Percentiles rank a stretch among this genome's conserved stretches.
Evolutionary conservation across 1,140 invertebrate genomes (phyloP).

Genomic region (Ephestia elutella): DNA sequence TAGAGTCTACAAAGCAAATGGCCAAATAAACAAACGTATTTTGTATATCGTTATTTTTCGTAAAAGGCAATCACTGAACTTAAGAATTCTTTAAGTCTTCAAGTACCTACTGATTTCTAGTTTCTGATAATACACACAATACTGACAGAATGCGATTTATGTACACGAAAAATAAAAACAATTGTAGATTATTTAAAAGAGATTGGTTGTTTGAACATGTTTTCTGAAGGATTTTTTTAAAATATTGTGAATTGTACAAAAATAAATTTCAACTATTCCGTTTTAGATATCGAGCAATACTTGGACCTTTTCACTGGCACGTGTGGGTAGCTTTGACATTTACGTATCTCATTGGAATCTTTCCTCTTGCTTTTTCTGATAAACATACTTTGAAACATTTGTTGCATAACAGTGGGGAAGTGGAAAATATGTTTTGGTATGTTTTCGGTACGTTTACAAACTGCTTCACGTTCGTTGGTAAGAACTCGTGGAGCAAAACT

Average conservation of each 20-base stretch:
- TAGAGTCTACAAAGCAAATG: not conserved
- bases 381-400: constrained; percentile 78
- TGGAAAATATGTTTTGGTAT: constrained; percentile 87
- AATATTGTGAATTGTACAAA: too few relatives aligned
- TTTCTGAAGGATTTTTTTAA: too few relatives aligned
- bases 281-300: constrained; percentile 83
- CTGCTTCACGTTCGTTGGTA: constrained; percentile 81
- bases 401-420: constrained; percentile 78
- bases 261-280: not conserved
- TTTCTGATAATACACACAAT: too few relatives aligned
- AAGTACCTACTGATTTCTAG: too few relatives aligned
- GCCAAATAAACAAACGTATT: too few relatives aligned
- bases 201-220: too few relatives aligned
- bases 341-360: constrained; percentile 81
- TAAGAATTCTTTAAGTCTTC: too few relatives aligned
- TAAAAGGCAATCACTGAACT: too few relatives aligned
- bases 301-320: constrained; percentile 85
- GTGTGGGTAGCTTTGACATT: constrained; percentile 83
- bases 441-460: constrained; percentile 89
- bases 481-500: constrained; percentile 80
- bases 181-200: too few relatives aligned
- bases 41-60: too few relatives aligned
- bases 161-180: too few relatives aligned
- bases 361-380: constrained; percentile 82
- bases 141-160: too few relatives aligned